A percentile compares a stretch with the other conserved stretches of the same genome.
Evolutionary conservation across 2,113 vertebrate genomes (phyloP).

Genomic region (Myrmecophaga tridactyla): DNA sequence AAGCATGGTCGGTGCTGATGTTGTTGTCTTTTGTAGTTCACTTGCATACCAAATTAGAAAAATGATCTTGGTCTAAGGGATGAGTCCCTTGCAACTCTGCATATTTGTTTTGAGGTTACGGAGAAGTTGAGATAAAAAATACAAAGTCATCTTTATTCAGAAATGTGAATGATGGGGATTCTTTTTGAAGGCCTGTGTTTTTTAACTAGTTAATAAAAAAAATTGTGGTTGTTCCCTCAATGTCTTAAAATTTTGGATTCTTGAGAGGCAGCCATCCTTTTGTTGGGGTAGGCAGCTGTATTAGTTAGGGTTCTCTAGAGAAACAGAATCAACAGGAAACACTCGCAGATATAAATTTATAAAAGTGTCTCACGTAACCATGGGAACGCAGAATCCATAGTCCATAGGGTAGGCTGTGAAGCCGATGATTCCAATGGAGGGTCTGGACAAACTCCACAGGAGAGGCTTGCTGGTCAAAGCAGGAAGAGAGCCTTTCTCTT

Average conservation of each 20-base stretch:
- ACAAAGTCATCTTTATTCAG: neutral
- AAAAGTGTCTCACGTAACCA: too few relatives aligned
- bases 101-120: neutral
- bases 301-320: too few relatives aligned
- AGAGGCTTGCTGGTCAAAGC: too few relatives aligned
- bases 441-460: too few relatives aligned
- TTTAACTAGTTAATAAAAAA: neutral
- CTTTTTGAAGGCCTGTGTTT: neutral
- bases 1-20: neutral
- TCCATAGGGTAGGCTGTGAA: too few relatives aligned
- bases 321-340: too few relatives aligned
- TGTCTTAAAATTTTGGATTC: slow-evolving; percentile 18
- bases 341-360: too few relatives aligned
- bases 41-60: neutral
- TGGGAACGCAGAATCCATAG: too few relatives aligned
- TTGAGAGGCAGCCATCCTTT: neutral
- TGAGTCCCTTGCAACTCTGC: neutral
- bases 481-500: too few relatives aligned
- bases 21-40: neutral
- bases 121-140: neutral
- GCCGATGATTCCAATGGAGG: too few relatives aligned
- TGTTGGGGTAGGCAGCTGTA: neutral
- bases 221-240: neutral
- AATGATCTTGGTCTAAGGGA: neutral
- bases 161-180: neutral